Percentiles rank a stretch among this genome's conserved stretches.
These are phyloP conservation scores for Leptodirus hochenwartii DNA, from an alignment of 2,888 invertebrate species.

Conservation along the genomic window DNA sequence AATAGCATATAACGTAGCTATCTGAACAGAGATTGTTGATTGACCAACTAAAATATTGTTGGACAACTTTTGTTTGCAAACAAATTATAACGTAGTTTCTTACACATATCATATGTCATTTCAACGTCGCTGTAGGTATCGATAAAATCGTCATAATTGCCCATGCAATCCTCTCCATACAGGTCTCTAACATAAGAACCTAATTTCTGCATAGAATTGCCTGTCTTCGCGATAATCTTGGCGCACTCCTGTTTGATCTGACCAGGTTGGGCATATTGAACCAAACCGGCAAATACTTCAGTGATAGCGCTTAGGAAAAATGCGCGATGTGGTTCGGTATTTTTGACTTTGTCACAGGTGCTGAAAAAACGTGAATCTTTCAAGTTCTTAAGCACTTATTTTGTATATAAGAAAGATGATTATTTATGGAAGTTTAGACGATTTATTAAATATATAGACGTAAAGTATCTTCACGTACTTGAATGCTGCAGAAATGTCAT, in stretches of 20 bases:
- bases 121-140: slow-evolving; percentile 6
- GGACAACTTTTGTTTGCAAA: no score
- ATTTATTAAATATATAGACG: no score
- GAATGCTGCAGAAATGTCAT: no score
- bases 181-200: slow-evolving; percentile 10
- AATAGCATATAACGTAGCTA: no score
- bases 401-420: no score
- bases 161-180: slow-evolving; percentile 10
- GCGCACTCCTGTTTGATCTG: slow-evolving; percentile 12
- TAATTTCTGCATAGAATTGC: slow-evolving; percentile 12
- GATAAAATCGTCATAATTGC: slow-evolving; percentile 12
- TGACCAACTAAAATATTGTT: no score
- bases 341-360: slow-evolving; percentile 24
- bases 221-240: slow-evolving; percentile 5
- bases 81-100: no score
- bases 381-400: no score
- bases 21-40: no score
- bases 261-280: slow-evolving; percentile 13
- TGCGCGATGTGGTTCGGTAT: slow-evolving; percentile 13
- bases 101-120: slow-evolving; percentile 8
- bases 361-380: no score
- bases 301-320: slow-evolving; percentile 13
- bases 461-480: no score
- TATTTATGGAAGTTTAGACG: no score
- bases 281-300: slow-evolving; percentile 10